These are phyloP conservation scores for Pollenia griseotomentosa DNA, from an alignment of 2,888 invertebrate species.

Conservation along the genomic window DNA sequence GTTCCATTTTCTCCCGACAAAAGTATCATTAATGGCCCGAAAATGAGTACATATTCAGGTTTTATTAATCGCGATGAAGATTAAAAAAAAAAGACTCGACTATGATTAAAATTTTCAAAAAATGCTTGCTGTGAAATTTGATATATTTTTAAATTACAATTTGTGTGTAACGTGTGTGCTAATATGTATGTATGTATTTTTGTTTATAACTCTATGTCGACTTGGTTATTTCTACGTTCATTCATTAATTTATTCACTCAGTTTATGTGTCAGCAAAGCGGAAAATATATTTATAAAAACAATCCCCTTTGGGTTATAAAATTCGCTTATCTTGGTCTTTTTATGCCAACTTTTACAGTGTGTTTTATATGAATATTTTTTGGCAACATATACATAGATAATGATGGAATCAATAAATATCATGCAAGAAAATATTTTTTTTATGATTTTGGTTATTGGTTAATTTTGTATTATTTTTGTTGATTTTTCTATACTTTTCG, in stretches of 20 bases:
- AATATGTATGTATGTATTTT: neutral
- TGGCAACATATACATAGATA: slow-evolving; percentile 8
- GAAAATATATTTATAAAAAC: slow-evolving; percentile 27
- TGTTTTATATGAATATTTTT: slow-evolving; percentile 6
- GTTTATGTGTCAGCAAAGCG: slow-evolving; percentile 66
- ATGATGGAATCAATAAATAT: slow-evolving; percentile 51
- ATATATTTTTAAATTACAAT: neutral
- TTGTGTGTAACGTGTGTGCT: neutral
- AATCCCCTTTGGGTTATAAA: slow-evolving; percentile 32
- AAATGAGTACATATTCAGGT: too few species aligned
- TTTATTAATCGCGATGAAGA: too few species aligned
- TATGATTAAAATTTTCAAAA: too few species aligned
- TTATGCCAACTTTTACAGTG: slow-evolving; percentile 15
- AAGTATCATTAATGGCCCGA: too few species aligned
- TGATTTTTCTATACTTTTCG: too few species aligned
- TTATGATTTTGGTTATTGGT: neutral
- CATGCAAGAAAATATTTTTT: slow-evolving; percentile 4
- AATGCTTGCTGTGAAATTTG: too few species aligned
- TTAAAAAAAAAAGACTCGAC: too few species aligned
- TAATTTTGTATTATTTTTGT: neutral
- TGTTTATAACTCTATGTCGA: slow-evolving; percentile 33
- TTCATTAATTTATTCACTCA: slow-evolving; percentile 11
- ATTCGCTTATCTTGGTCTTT: slow-evolving; percentile 37
- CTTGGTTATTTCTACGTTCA: slow-evolving; percentile 21
- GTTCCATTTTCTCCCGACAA: too few species aligned